Evolutionary conservation across 1,140 invertebrate species (phyloP), one percentile per base, ranked within the genome.

Genomic region (Apis mellifera): DNA sequence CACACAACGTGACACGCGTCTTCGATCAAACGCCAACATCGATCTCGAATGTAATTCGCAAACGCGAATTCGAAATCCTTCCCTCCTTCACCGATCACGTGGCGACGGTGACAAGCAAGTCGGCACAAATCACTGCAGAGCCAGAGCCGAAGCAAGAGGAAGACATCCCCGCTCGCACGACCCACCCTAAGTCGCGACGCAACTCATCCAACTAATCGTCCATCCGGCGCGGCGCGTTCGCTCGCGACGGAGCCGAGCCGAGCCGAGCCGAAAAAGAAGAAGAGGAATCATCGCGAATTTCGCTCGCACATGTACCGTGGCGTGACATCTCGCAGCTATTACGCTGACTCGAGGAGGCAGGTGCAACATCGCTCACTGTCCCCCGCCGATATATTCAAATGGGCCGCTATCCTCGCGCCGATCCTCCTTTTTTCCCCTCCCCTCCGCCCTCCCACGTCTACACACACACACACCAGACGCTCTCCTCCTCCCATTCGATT

Each of bases 341-440:
- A 92, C 89, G 86, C 70, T 92, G 91, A 93, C 90, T 93, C 90
- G 82, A 59, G 82, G 83, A 86, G 89, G 90, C 92, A 93, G 92
- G 92, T 93, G 92, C 89, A 92, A 90, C 92, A 93, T 93, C 91
- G 92, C 92, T 93, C 92, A 92, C 91, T 92, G 92, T 93, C 92
- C 89, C 86, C 86, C 78, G 78, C 85, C 88, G 89, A 90, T 92
- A 89, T 90, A 92, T 92, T 92, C 89, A 92, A 92, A 92, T 90
- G 84, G 74, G 55, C 87, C 83, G 69, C 79, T 75, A 88, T 91
- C 87, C 87, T 90, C 87, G 84, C 77, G 68, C 77, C 75, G 81
- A 77, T 86, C 84, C 85, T 86, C 73, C 84, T 62, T 65, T 69
- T 64, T 78, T 60, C 26, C 23, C 59, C 55, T 32, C 64, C 21